Base-by-base conservation (phyloP, 2,113 vertebrate genomes). In the Apteryx mantelli region DNA sequence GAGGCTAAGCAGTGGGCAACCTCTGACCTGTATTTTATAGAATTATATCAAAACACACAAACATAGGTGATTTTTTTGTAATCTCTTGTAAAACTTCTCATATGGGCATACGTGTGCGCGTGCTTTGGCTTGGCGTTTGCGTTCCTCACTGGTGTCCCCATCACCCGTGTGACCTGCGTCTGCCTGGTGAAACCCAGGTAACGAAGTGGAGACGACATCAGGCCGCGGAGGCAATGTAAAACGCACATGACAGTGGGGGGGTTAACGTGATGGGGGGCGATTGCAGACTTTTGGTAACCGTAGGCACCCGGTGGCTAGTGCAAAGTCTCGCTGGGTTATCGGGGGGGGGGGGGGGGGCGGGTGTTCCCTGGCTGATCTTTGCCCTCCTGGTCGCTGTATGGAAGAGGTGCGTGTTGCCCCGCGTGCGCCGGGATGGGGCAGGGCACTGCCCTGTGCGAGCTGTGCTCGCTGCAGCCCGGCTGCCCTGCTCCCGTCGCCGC, bases 71-170 rank as follows among this genome's bases (percentile, higher is more conserved):
- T 17, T 40, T 61, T 61, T 50, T 38, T 7, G 9, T 26, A 3
- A 13, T 16, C 16, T 14, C 6, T 50, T 48, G 13, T 7, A 6
- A 66, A 15, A 73, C 36, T 74, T 53, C 13, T 22, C 8, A 7
- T 34, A 46, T 28, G 16, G 44, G 25, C 21, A 9, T 16, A 5
- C 7, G 36, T 1, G 0, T 20, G 20, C 0, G 5, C 0, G 6
- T 46, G 26, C 25, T 32, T 7, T 15, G 19, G 15, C n/a, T 6
- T 26, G 24, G 40, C 3, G 14, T 30, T 64, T 19, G 1, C 26
- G 4, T 4, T 42, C 34, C 30, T 7, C 0, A 15, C 46, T 16
- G 75, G 32, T 10, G 17, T 60, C 17, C 58, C 58, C 16, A 15
- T 13, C 20, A 9, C 34, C 44, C 5, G 13, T 21, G 71, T 7